Base-by-base conservation (phyloP, 2,888 invertebrate species). In the Melipona bicolor region DNA sequence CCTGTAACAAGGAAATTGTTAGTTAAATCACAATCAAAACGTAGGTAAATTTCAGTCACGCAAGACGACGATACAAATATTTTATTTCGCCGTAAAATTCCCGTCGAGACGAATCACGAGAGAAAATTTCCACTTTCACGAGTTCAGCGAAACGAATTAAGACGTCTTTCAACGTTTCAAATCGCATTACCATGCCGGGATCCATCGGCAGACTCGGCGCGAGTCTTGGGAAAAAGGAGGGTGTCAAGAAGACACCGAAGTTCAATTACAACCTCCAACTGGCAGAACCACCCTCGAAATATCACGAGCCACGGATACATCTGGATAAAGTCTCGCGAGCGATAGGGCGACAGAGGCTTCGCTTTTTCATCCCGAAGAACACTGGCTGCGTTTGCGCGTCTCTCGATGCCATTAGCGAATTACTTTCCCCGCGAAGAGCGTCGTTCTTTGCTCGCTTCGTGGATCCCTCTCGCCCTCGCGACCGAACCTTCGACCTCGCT, bases 361-460 rank as follows among this genome's bases (percentile, higher is more conserved):
- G 24, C 54, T 62, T 73, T 32, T 36, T 65, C 56, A 43, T 59
- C 49, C 56, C 17, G 68, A 81, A 73, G 81, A 81, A 81, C 81
- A 36, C 64, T 36, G 62, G 43, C 65, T 59, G 67, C 65, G 49
- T 72, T 71, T 49, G 61, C 52, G 54, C 36, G 62, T 43, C 61
- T 17, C 72, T 21, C 76, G 32, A 59, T 52, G 62, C 81, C 81
- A 81, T 81, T 81, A 81, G 81, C 81, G 59, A 81, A 81, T 81
- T 81, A 81, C 81, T 81, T 81, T 74, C 49, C 24, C 56, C 24
- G 49, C 15, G 5, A 2, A 15, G 5, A 56, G 56, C 56, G n/a
- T 56, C 56, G n/a, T 56, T n/a, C 56, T 56, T 56, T n/a, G 2
- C 5, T 56, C 5, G 56, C 56, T 43, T 36, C 9, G 24, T 5